Evolutionary conservation across 1,140 invertebrate species (phyloP), one percentile per base, ranked within the genome.

Genomic region (Anastrepha ludens): DNA sequence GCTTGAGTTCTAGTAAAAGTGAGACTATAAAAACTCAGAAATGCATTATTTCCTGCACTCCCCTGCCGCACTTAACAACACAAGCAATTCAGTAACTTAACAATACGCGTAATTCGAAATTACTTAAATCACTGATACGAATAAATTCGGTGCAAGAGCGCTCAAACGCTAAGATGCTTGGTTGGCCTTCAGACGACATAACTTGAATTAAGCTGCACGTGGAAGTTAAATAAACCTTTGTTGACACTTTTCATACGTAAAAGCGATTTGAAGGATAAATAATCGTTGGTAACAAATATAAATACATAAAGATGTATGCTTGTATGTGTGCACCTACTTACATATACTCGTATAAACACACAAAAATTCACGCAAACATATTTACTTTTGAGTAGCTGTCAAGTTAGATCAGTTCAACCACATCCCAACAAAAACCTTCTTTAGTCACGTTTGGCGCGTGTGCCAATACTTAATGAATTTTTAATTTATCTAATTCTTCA

Each of bases 391-490:
- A 29, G 29, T 29, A 29, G 29, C 29, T 29, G 0, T 29, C 29
- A 29, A 29, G 29, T 29, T 29, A 29, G 29, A 29, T 29, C 29
- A 29, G 0, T 29, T 29, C 29, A 29, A 29, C 29, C 29, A 29
- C 29, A 29, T 0, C 29, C 29, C 29, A 29, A 29, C 29, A 29
- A 29, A 1, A 29, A 29, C 29, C 29, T 29, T 29, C 29, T 29
- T 1, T 29, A 29, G 29, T 29, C 29, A 81, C 50, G 44, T 81
- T 81, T 81, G 74, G 50, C n/a, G 50, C 65, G 65, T 29, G 65
- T 67, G 65, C 65, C 65, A 67, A 20, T 67, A 41, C 65, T 67
- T 67, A 41, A 39, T 67, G 65, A 67, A 67, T 67, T 67, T 41
- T 67, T 67, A 67, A 67, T 67, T 58, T 67, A 41, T 67, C 39